Evolutionary conservation across 2,888 invertebrate species (phyloP), one percentile per base, ranked within the genome.

Genomic region (Chrysolina haemoptera): DNA sequence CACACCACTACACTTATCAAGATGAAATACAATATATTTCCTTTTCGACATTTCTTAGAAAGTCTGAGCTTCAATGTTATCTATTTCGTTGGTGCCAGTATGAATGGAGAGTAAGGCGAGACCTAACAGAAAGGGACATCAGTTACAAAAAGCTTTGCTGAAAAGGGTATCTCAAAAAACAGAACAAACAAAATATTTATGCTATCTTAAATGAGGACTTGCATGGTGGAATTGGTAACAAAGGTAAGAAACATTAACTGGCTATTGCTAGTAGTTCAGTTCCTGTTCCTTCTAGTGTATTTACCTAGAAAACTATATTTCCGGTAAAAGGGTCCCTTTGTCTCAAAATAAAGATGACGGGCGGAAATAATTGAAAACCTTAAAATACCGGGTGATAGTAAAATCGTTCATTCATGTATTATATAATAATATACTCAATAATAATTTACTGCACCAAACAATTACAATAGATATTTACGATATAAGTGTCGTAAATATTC

Each of bases 1-100:
- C 66, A 66, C 50, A 66, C 66, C 66, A 40, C 35, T 50, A 40
- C 6, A 27, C 16, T 66, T 66, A 66, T 66, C 66, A 50, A 43
- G n/a, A 27, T 40, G 66, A 50, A 66, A 27, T 35, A 50, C 66
- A 40, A 18, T 66, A 50, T 66, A 46, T 35, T 66, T 66, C 66
- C 8, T 16, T 48, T 66, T 48, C 46, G 65, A 65, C 65, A 41
- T 46, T 48, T 66, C 66, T 1, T 27, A 50, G 66, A 66, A 66
- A 66, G 66, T 66, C 66, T 66, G 50, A 40, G 43, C 35, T 35
- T 8, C 14, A 66, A 35, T n/a, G 50, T 35, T 66, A 66, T 66
- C 66, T 66, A 48, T 66, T 12, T 43, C 14, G n/a, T 14, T 65
- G 65, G 65, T 65, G 65, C 66, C 66, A 50, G 50, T 16, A 35